phyloP scores from a whole-genome alignment of 2,797 vertebrate species.

The Benthosema pterotum region DNA sequence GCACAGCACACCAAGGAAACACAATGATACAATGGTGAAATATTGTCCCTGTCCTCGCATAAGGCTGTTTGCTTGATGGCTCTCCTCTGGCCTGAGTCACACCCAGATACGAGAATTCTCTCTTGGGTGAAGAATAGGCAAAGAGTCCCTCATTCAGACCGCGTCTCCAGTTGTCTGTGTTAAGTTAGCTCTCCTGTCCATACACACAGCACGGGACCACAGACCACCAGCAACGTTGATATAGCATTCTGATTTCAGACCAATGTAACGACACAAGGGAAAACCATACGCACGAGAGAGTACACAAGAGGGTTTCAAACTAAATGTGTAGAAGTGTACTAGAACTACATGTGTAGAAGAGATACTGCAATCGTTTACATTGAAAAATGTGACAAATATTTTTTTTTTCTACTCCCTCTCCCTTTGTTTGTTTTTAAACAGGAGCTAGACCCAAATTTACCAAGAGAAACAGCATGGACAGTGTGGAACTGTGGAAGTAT shows the following conservation, averaged over 20 bases:
- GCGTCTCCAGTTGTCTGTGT: slow-evolving; percentile 52
- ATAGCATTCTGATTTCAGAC: slow-evolving; percentile 1
- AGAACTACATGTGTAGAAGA: too few species aligned
- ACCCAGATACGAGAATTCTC: slow-evolving; percentile 56
- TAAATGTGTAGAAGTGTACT: too few species aligned
- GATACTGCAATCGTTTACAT: too few species aligned
- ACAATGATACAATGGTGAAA: background rate
- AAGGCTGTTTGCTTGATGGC: slow-evolving; percentile 37
- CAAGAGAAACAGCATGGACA: slow-evolving; percentile 89
- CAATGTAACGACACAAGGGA: slow-evolving; percentile 16
- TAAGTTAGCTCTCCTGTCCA: slow-evolving; percentile 35
- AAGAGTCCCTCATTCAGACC: slow-evolving; percentile 58
- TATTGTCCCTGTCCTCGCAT: slow-evolving; percentile 10
- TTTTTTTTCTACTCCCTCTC: slow-evolving; percentile 12
- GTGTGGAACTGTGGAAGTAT: slow-evolving; percentile 89
- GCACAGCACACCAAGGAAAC: background rate
- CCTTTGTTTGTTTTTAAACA: slow-evolving; percentile 54
- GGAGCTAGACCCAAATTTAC: slow-evolving; percentile 93
- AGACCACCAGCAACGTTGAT: slow-evolving; percentile 18
- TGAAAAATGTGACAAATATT: background rate
- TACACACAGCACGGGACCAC: slow-evolving; percentile 40
- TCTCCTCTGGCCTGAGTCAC: slow-evolving; percentile 48
- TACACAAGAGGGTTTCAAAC: background rate
- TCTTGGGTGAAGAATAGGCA: slow-evolving; percentile 38
- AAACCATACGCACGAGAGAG: slow-evolving; percentile 4